These are phyloP conservation scores for Volucella bombylans DNA, from an alignment of 2,888 invertebrate species.

Conservation along the genomic window DNA sequence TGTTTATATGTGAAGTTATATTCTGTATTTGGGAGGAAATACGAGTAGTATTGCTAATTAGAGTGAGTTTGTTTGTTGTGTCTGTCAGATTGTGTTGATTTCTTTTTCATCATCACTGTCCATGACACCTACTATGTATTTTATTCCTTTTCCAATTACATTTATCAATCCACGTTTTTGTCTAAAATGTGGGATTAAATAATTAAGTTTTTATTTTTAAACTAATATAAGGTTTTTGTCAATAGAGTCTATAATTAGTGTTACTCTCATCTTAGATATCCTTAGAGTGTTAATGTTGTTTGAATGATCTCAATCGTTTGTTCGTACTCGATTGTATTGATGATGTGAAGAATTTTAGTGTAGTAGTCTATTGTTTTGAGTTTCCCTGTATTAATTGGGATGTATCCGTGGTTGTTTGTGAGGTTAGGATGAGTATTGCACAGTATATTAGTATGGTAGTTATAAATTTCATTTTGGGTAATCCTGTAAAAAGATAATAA, in stretches of 20 bases:
- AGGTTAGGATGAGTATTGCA: neutral
- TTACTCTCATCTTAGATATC: neutral
- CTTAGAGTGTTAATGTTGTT: conserved; percentile 42
- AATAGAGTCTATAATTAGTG: neutral
- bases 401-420: conserved; percentile 16
- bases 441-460: too few relatives aligned
- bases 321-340: conserved; percentile 39
- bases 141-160: conserved; percentile 22
- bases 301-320: conserved; percentile 40
- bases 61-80: too few relatives aligned
- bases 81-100: too few relatives aligned
- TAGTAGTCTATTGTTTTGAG: conserved; percentile 5
- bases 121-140: conserved; percentile 29
- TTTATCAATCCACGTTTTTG: conserved; percentile 22
- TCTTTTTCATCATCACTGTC: too few relatives aligned
- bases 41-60: too few relatives aligned
- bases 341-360: conserved; percentile 23
- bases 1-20: too few relatives aligned
- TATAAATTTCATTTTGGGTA: too few relatives aligned
- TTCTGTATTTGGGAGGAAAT: too few relatives aligned
- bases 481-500: too few relatives aligned
- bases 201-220: conserved; percentile 30
- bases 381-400: conserved; percentile 3
- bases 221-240: conserved; percentile 14
- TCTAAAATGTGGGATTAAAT: conserved; percentile 15